These are phyloP conservation scores for Rhingia rostrata DNA, from an alignment of 2,888 invertebrate genomes.

Conservation along the genomic window DNA sequence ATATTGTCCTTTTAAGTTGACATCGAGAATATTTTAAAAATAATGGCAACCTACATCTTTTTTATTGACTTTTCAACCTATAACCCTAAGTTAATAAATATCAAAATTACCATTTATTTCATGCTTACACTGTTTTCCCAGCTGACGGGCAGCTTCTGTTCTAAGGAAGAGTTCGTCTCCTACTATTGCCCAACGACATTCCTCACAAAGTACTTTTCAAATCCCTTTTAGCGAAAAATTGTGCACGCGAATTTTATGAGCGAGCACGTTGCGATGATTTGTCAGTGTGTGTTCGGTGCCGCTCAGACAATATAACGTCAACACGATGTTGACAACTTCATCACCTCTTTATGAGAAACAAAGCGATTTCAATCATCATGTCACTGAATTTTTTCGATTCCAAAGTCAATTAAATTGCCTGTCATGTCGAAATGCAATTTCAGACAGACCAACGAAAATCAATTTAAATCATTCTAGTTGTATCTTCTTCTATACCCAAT, in stretches of 20 bases:
- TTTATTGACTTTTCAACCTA: too few species aligned
- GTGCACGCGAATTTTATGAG: slow-evolving; percentile 22
- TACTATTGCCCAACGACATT: neutral
- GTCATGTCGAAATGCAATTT: slow-evolving; percentile 47
- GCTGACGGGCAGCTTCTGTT: too few species aligned
- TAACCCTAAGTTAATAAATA: too few species aligned
- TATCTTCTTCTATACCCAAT: too few species aligned
- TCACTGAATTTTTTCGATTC: neutral
- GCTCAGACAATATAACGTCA: slow-evolving; percentile 22
- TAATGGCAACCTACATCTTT: too few species aligned
- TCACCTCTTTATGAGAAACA: neutral
- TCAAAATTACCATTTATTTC: too few species aligned
- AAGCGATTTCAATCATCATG: neutral
- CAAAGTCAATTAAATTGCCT: slow-evolving; percentile 36
- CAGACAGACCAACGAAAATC: slow-evolving; percentile 18
- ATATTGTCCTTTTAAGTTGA: too few species aligned
- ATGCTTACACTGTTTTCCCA: too few species aligned
- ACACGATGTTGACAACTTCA: slow-evolving; percentile 37
- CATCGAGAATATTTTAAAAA: too few species aligned
- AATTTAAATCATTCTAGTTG: slow-evolving; percentile 36
- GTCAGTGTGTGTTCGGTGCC: neutral
- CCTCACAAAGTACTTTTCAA: neutral
- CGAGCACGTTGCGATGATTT: neutral
- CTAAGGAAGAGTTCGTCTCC: too few species aligned
- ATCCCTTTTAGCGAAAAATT: neutral